Percentiles rank a stretch among this genome's conserved stretches.
Conservation (phyloP, 1,140 invertebrate genomes). For the Drosophila mayri region DNA sequence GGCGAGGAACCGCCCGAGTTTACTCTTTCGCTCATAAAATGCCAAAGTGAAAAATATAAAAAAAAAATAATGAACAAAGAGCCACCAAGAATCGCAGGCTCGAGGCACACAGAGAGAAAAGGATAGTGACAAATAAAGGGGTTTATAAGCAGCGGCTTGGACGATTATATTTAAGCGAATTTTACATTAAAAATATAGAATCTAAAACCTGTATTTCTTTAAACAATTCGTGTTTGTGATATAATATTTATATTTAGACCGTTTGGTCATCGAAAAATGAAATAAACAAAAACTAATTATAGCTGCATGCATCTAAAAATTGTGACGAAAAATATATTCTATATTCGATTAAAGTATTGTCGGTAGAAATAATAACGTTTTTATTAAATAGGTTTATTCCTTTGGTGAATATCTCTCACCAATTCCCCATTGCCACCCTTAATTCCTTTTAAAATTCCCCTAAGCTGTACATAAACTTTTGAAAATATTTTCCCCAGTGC, state of each 20-base stretch:
- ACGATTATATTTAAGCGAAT: neutral
- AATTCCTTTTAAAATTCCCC: neutral
- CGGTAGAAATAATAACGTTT: no score
- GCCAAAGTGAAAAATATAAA: constrained; percentile 1
- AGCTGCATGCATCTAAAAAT: neutral
- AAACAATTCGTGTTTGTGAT: neutral
- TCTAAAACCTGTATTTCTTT: neutral
- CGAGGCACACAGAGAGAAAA: constrained; percentile 7
- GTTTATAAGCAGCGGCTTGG: neutral
- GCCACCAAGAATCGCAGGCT: neutral
- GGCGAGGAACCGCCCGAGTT: constrained; percentile 38
- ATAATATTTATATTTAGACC: neutral
- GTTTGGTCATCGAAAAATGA: neutral
- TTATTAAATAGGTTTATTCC: neutral
- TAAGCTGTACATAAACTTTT: no score
- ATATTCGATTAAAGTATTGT: neutral
- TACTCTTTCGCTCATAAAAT: constrained; percentile 50
- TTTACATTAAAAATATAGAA: neutral
- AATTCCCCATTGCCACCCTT: no score
- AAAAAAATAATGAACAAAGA: neutral
- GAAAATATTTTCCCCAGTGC: constrained; percentile 8
- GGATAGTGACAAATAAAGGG: neutral
- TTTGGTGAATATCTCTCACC: neutral
- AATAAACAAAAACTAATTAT: neutral
- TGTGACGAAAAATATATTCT: no score